phyloP scores from a whole-genome alignment of 1,140 invertebrate genomes.

The Coenobita brevimanus region DNA sequence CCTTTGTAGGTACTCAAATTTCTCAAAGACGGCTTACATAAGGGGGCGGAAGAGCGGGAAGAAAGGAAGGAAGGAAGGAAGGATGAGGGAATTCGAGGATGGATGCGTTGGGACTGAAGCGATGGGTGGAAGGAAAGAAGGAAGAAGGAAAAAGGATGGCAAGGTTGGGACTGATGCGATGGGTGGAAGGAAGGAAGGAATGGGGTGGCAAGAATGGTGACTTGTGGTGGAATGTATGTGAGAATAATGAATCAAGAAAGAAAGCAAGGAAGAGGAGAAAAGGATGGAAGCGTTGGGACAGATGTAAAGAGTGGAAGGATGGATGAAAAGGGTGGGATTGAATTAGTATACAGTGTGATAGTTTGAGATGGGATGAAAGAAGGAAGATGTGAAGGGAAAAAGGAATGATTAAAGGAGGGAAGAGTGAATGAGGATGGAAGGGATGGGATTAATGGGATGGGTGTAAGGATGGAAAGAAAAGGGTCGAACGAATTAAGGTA shows the following conservation, averaged over 20 bases:
- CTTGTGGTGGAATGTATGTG: too few relatives aligned
- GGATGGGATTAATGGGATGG: not conserved
- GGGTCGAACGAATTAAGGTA: not conserved
- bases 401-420: too few relatives aligned
- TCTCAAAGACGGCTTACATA: conserved; percentile 7
- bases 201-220: not conserved
- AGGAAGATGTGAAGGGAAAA: not conserved
- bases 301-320: too few relatives aligned
- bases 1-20: conserved; percentile 38
- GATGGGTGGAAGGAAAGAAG: not conserved
- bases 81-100: too few relatives aligned
- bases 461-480: not conserved
- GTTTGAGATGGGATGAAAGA: too few relatives aligned
- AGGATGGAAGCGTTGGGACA: too few relatives aligned
- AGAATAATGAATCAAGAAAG: too few relatives aligned
- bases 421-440: not conserved
- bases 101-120: not conserved
- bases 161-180: not conserved
- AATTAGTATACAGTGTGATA: too few relatives aligned
- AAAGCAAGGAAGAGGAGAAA: too few relatives aligned
- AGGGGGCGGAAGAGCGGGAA: not conserved
- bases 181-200: not conserved
- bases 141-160: not conserved
- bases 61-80: not conserved
- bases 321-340: too few relatives aligned